phyloP scores from a whole-genome alignment of 2,888 invertebrate species.

The Eristalinus aeneus region DNA sequence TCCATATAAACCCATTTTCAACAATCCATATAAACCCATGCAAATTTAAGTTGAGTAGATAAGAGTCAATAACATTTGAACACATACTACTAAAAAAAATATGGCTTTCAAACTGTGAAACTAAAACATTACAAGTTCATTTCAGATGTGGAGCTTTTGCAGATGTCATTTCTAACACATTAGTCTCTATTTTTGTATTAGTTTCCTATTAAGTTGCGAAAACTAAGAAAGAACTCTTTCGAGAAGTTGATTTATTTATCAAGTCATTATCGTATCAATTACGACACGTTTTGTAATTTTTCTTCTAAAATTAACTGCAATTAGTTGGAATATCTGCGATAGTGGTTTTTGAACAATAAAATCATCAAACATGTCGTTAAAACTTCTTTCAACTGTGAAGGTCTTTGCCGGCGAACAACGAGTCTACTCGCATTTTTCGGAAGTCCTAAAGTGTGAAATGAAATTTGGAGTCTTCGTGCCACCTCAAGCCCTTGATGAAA shows the following conservation, averaged over 20 bases:
- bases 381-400: conserved; percentile 75
- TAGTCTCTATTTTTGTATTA: too few relatives aligned
- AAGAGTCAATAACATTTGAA: too few relatives aligned
- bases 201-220: too few relatives aligned
- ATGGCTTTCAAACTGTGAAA: too few relatives aligned
- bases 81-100: too few relatives aligned
- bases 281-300: background rate
- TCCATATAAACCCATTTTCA: too few relatives aligned
- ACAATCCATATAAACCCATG: too few relatives aligned
- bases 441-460: conserved; percentile 92
- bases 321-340: background rate
- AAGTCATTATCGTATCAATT: background rate
- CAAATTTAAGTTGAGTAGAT: too few relatives aligned
- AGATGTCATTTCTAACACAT: background rate
- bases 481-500: conserved; percentile 82
- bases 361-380: conserved; percentile 72
- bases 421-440: conserved; percentile 77
- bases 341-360: background rate
- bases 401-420: conserved; percentile 78
- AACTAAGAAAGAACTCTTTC: background rate
- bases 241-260: background rate
- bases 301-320: background rate
- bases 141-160: background rate
- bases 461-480: conserved; percentile 96
- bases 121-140: too few relatives aligned